Evolutionary conservation across 1,140 invertebrate genomes (phyloP), one percentile per base, ranked within the genome.

Genomic region (Archivesica marissinica): DNA sequence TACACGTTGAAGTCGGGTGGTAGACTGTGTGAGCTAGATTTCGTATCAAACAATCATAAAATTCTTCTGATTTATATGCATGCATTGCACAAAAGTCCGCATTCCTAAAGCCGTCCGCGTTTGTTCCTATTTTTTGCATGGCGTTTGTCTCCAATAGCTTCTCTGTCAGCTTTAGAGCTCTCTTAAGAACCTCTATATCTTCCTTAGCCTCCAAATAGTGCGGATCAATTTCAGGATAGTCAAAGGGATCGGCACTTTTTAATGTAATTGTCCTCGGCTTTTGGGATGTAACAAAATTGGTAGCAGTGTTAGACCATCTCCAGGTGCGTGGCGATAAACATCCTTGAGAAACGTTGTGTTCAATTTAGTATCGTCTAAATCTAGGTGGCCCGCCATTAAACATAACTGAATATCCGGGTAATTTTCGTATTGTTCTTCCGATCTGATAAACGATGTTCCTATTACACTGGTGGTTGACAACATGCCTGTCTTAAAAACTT

Each of bases 1-100:
- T 98, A 72, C 97, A 97, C 0, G 98, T 98, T 0, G 97, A 97
- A 0, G 97, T 96, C 0, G 97, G 97, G 95, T 98, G 97, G 91
- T 98, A 98, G 54, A 96, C 96, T 0, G 97, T 98, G n/a, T 90
- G 86, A 15, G 93, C 89, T 25, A 91, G 91, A n/a, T 90, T 84
- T 30, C 90, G 78, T 0, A 93, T 89, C 39, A 91, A 89, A 88
- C 94, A 94, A 13, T 86, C 84, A 87, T 93, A 91, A 80, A 93
- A 94, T 23, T 88, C 85, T 59, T 94, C 93, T 0, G 90, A 86
- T 28, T 88, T 81, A 23, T 68, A 88, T 20, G 52, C 28, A 44
- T 83, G 74, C 11, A 89, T 41, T 2, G 39, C 64, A 59, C 91
- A 92, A 2, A 85, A 56, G 20, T 77, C 77, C n/a, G n/a, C n/a